A percentile compares a stretch with the other conserved stretches of the same genome.
Evolutionary conservation across 2,888 invertebrate genomes (phyloP).

Genomic region (Taenaris catops): DNA sequence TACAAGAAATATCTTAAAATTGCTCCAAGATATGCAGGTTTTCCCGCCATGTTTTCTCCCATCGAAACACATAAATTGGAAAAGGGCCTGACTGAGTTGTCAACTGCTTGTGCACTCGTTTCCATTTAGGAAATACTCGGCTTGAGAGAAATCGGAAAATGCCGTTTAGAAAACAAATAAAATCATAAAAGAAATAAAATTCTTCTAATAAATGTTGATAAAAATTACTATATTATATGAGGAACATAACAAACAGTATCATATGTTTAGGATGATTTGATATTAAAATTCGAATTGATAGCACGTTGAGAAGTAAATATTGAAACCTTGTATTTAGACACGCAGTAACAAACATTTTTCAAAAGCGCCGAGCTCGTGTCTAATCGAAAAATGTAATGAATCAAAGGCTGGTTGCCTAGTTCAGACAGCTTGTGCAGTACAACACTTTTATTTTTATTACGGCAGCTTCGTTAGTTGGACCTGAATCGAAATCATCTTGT

Average conservation of each 20-base stretch:
- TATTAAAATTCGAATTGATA: too few species aligned
- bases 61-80: slow-evolving; percentile 76
- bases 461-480: slow-evolving; percentile 56
- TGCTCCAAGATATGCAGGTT: too few species aligned
- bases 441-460: slow-evolving; percentile 46
- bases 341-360: slow-evolving; percentile 20
- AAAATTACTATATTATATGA: too few species aligned
- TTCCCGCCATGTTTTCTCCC: too few species aligned
- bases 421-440: slow-evolving; percentile 49
- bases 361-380: slow-evolving; percentile 29
- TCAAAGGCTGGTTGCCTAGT: slow-evolving; percentile 67
- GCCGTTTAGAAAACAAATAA: neutral
- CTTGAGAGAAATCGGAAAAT: slow-evolving; percentile 13
- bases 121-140: slow-evolving; percentile 33
- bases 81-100: slow-evolving; percentile 69
- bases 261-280: too few species aligned
- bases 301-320: too few species aligned
- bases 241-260: too few species aligned
- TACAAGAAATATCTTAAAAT: too few species aligned
- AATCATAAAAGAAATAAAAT: too few species aligned
- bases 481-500: slow-evolving; percentile 44
- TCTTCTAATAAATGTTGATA: too few species aligned
- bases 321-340: slow-evolving; percentile 4
- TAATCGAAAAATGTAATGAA: slow-evolving; percentile 75
- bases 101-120: slow-evolving; percentile 69